Conservation (phyloP, 2,888 invertebrate genomes). For the Diloba caeruleocephala region DNA sequence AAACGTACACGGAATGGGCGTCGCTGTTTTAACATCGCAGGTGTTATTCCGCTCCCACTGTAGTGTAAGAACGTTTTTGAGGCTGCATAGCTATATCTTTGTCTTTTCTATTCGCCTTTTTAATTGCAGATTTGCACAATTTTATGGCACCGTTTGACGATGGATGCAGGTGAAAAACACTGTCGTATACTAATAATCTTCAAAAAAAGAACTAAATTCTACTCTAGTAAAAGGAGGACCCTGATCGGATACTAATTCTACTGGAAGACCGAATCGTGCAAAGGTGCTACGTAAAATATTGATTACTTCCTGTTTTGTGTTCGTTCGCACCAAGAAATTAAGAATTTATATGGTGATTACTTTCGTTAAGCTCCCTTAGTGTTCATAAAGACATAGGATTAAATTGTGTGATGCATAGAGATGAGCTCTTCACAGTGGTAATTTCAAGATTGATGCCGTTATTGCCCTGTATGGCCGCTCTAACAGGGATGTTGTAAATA, state of each 20-base stretch:
- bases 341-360: too few species aligned
- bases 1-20: constrained; percentile 13
- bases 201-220: background rate
- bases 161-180: constrained; percentile 5
- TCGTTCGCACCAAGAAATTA: too few species aligned
- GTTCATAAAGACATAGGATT: too few species aligned
- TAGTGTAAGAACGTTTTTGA: constrained; percentile 17
- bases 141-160: constrained; percentile 24
- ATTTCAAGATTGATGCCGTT: too few species aligned
- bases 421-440: too few species aligned
- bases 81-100: constrained; percentile 19
- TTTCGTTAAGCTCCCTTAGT: too few species aligned
- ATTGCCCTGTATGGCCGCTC: too few species aligned
- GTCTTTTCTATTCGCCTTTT: constrained; percentile 13
- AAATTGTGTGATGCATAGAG: too few species aligned
- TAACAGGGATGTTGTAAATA: too few species aligned
- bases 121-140: constrained; percentile 12
- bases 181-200: constrained; percentile 7
- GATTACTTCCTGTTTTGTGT: constrained; percentile 1
- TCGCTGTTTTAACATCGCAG: constrained; percentile 25
- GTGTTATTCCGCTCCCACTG: constrained; percentile 9
- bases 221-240: constrained; percentile 5
- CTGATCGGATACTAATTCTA: constrained; percentile 13
- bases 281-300: constrained; percentile 1
- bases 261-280: constrained; percentile 11